These are phyloP conservation scores for Aurelia aurita DNA, from an alignment of 30 jellyfish, hydroid and myxozoan genomes.

Conservation along the genomic window DNA sequence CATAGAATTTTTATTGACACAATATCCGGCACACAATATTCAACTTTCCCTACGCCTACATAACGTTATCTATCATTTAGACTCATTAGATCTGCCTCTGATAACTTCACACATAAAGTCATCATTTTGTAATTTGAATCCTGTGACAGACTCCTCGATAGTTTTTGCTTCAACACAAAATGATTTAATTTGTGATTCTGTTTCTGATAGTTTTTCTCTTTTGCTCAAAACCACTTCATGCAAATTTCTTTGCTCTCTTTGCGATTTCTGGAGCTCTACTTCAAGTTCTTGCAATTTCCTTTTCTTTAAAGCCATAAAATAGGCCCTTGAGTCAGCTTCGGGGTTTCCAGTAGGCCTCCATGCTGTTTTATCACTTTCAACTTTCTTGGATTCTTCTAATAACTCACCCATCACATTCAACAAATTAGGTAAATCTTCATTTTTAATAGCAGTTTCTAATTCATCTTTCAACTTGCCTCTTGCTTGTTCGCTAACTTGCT, in stretches of 20 bases:
- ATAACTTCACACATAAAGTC: neutral
- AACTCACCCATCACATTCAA: slow-evolving; percentile 32
- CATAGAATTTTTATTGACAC: no score
- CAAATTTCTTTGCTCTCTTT: slow-evolving; percentile 11
- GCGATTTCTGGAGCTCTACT: slow-evolving; percentile 27
- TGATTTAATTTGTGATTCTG: neutral
- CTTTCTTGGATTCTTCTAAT: slow-evolving; percentile 10
- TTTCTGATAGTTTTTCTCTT: slow-evolving; percentile 20
- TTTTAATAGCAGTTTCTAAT: slow-evolving; percentile 3
- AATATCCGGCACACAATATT: no score
- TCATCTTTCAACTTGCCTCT: slow-evolving; percentile 33
- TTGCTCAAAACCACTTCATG: slow-evolving; percentile 13
- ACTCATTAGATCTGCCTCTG: neutral
- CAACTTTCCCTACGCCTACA: no score
- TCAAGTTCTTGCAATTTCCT: slow-evolving; percentile 37
- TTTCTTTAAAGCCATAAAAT: slow-evolving; percentile 51
- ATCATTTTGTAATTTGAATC: slow-evolving; percentile 9
- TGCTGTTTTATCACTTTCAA: slow-evolving; percentile 15
- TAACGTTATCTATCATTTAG: neutral
- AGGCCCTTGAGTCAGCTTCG: slow-evolving; percentile 65
- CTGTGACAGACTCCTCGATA: neutral
- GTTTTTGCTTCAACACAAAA: neutral
- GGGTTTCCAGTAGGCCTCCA: slow-evolving; percentile 76
- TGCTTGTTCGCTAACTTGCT: slow-evolving; percentile 18
- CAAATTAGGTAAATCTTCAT: slow-evolving; percentile 15